These are phyloP conservation scores for Rhodinocichla rosea DNA, from an alignment of 2,113 vertebrate genomes.

Conservation along the genomic window DNA sequence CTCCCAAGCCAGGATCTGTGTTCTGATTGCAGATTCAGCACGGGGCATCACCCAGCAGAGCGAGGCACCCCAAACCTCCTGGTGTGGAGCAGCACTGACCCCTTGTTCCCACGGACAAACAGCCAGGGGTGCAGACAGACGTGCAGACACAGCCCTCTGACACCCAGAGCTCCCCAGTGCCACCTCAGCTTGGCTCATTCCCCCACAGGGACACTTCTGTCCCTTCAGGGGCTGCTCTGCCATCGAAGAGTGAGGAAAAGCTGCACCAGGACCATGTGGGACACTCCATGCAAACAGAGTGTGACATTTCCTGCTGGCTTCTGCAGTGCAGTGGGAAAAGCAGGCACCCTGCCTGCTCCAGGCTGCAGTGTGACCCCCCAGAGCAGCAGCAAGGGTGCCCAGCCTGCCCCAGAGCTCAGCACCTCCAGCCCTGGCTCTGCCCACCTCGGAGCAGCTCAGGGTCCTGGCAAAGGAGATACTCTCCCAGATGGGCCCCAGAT, in stretches of 20 bases:
- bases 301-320: fast-evolving
- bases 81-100: not conserved
- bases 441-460: fast-evolving
- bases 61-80: fast-evolving
- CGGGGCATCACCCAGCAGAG: not conserved
- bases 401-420: not conserved
- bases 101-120: fast-evolving
- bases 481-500: too few species aligned
- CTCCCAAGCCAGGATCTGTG: too few species aligned
- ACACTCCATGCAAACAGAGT: fast-evolving
- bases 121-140: not conserved
- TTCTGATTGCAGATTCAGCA: not conserved
- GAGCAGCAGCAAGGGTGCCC: not conserved
- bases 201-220: too few species aligned
- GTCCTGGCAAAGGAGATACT: not conserved
- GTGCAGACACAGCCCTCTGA: not conserved
- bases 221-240: not conserved
- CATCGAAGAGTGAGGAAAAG: not conserved
- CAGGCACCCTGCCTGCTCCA: not conserved
- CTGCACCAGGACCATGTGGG: fast-evolving
- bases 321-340: not conserved
- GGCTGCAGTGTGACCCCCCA: too few species aligned
- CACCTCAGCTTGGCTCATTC: not conserved
- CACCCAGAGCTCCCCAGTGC: fast-evolving
- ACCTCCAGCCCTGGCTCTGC: not conserved